Evolutionary conservation across 2,888 invertebrate genomes (phyloP).

Genomic region (Limnephilus marmoratus): DNA sequence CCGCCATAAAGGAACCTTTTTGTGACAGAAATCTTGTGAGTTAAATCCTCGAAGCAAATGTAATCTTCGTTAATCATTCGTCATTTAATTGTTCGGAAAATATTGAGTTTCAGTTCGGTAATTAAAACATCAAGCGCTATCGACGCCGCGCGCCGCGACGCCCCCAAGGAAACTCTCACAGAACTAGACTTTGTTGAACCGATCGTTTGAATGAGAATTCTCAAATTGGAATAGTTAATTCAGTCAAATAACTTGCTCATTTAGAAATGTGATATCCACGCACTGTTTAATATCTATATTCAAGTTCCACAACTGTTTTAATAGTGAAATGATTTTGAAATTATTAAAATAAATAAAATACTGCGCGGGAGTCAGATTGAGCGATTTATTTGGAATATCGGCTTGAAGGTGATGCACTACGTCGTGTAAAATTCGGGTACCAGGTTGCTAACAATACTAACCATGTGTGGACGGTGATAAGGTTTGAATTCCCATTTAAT

Average conservation of each 20-base stretch:
- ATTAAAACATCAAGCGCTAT: conserved; percentile 43
- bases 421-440: too few relatives aligned
- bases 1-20: conserved; percentile 19
- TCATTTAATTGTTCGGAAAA: conserved; percentile 47
- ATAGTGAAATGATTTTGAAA: neutral
- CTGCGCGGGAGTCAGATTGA: neutral
- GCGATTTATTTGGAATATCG: neutral
- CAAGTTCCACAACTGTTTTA: neutral
- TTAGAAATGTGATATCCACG: neutral
- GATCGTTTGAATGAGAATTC: neutral
- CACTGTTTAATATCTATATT: neutral
- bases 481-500: too few relatives aligned
- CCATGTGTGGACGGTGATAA: too few relatives aligned
- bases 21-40: conserved; percentile 14
- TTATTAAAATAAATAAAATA: neutral
- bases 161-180: conserved; percentile 72
- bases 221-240: neutral
- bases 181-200: neutral
- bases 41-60: conserved; percentile 19
- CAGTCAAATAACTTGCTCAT: neutral
- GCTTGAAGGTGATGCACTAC: too few relatives aligned
- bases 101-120: conserved; percentile 25
- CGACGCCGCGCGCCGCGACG: conserved; percentile 18
- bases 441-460: too few relatives aligned
- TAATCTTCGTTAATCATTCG: conserved; percentile 43